These are phyloP conservation scores for Masnerella sp. DNA, from an alignment of 2,888 invertebrate genomes.

Conservation along the genomic window DNA sequence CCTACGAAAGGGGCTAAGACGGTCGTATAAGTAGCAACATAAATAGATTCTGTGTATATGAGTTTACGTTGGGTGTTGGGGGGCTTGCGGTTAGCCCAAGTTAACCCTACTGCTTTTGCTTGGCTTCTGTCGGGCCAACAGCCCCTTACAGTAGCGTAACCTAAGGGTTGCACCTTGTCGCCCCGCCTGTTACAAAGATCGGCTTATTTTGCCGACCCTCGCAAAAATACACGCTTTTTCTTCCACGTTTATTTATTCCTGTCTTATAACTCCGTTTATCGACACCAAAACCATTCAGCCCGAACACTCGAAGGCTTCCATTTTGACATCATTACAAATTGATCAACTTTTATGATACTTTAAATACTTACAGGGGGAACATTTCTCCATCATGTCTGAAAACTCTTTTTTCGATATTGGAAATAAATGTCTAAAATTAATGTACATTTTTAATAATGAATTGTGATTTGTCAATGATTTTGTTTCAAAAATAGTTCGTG, in stretches of 20 bases:
- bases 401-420: too few relatives aligned
- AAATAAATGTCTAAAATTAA: too few relatives aligned
- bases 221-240: conserved; percentile 45
- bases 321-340: conserved; percentile 28
- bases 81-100: conserved; percentile 73
- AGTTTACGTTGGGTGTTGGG: conserved; percentile 66
- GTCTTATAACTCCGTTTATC: conserved; percentile 47
- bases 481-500: too few relatives aligned
- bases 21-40: conserved; percentile 60
- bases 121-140: conserved; percentile 78
- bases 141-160: conserved; percentile 69
- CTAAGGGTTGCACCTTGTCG: conserved; percentile 70
- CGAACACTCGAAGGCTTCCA: conserved; percentile 19
- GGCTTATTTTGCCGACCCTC: conserved; percentile 60
- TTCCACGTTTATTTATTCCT: conserved; percentile 40
- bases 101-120: conserved; percentile 76
- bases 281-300: conserved; percentile 37
- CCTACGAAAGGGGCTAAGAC: conserved; percentile 54
- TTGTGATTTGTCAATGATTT: too few relatives aligned
- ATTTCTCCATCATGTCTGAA: too few relatives aligned
- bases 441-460: too few relatives aligned
- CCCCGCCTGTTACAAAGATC: conserved; percentile 61
- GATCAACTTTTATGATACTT: conserved; percentile 5
- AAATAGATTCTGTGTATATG: conserved; percentile 64
- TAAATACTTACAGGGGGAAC: background rate